Conservation (phyloP, 2,888 invertebrate genomes). For the Megaustenia siamemsis region DNA sequence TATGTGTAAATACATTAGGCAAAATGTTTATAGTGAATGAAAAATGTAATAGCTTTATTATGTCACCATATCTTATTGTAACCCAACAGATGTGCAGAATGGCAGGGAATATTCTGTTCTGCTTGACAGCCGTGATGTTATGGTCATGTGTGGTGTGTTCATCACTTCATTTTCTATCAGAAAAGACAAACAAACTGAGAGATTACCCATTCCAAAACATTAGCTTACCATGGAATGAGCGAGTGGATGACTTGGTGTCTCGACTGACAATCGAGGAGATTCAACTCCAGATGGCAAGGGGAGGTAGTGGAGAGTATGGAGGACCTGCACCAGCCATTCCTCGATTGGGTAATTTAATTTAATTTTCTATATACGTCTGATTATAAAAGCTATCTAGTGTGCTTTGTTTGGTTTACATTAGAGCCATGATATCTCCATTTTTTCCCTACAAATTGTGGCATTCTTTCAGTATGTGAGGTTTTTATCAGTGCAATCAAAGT, state of each 20-base stretch:
- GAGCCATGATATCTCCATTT: too few relatives aligned
- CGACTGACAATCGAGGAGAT: conserved; percentile 54
- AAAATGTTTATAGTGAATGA: too few relatives aligned
- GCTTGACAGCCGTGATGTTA: neutral
- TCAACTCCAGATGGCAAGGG: conserved; percentile 54
- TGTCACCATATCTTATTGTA: too few relatives aligned
- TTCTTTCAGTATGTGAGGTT: too few relatives aligned
- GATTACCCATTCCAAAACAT: conserved; percentile 39
- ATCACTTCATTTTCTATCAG: conserved; percentile 23
- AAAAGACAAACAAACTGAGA: neutral
- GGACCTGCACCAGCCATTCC: conserved; percentile 46
- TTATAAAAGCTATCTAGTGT: too few relatives aligned
- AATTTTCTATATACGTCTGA: too few relatives aligned
- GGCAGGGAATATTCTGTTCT: neutral
- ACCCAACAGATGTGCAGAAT: conserved; percentile 1
- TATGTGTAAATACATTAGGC: too few relatives aligned
- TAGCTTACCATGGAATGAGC: conserved; percentile 45
- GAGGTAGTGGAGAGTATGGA: conserved; percentile 50
- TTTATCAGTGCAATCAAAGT: too few relatives aligned
- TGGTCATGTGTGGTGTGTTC: neutral
- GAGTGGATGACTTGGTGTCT: conserved; percentile 52
- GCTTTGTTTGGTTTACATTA: too few relatives aligned
- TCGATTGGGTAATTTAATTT: conserved; percentile 48
- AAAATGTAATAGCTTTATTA: too few relatives aligned
- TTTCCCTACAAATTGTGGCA: too few relatives aligned